Evolutionary conservation across 2,113 vertebrate genomes (phyloP).

Genomic region (Sclerurus mexicanus): DNA sequence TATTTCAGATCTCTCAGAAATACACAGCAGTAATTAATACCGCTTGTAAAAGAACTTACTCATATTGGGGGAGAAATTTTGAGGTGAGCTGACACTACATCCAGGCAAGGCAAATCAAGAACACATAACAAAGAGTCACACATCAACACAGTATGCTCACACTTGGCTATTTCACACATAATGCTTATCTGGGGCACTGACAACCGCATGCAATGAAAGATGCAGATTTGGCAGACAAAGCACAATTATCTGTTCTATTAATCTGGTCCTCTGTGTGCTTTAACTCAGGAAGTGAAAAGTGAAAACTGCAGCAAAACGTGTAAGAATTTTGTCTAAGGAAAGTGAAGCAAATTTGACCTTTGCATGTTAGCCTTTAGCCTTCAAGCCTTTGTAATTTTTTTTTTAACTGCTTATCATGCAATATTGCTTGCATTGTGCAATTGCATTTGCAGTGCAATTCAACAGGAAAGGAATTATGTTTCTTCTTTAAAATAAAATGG

Average conservation of each 20-base stretch:
- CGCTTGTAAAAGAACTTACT: neutral
- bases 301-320: neutral
- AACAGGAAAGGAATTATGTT: neutral
- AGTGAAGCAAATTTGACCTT: neutral
- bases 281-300: neutral
- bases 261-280: neutral
- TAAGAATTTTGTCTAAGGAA: neutral
- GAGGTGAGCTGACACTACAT: neutral
- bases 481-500: neutral
- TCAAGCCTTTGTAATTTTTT: neutral
- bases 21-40: neutral
- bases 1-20: neutral
- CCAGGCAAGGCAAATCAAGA: neutral
- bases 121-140: neutral
- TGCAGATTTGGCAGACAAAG: neutral
- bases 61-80: neutral
- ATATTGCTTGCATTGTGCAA: neutral
- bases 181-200: neutral
- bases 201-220: neutral
- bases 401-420: neutral
- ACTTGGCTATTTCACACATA: neutral
- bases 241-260: neutral
- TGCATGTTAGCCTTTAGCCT: neutral
- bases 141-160: neutral
- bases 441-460: neutral